Conservation (phyloP, 1,140 invertebrate species). For the Papilio helenus region DNA sequence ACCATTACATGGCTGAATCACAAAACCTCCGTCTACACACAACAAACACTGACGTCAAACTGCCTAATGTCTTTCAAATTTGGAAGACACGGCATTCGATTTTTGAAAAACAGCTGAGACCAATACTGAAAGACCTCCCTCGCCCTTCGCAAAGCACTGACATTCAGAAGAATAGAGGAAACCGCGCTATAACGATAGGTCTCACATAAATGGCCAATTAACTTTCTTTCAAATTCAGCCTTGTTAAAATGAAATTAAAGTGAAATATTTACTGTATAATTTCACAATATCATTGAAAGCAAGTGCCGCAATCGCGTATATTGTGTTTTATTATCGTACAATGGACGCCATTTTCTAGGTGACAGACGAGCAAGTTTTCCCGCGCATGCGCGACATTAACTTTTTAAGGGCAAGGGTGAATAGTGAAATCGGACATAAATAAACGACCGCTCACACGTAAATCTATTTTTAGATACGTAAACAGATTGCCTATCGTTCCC, state of each 20-base stretch:
- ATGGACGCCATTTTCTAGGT: constrained; percentile 62
- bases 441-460: constrained; percentile 32
- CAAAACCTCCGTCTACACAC: constrained; percentile 57
- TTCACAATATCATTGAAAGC: constrained; percentile 14
- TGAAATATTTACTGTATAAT: constrained; percentile 40
- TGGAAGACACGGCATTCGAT: constrained; percentile 63
- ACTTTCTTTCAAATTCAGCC: constrained; percentile 42
- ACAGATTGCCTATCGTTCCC: background rate
- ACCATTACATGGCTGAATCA: constrained; percentile 74
- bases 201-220: constrained; percentile 39
- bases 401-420: constrained; percentile 68
- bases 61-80: constrained; percentile 56
- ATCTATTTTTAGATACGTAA: constrained; percentile 33
- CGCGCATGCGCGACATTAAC: constrained; percentile 59
- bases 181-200: constrained; percentile 36
- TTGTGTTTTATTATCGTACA: constrained; percentile 40
- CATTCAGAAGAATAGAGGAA: background rate
- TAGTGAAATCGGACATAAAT: constrained; percentile 42
- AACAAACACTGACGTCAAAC: constrained; percentile 69
- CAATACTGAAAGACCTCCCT: constrained; percentile 53
- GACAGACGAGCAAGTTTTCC: constrained; percentile 39
- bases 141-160: constrained; percentile 5
- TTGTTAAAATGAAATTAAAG: constrained; percentile 17
- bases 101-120: constrained; percentile 74
- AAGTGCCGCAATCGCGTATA: background rate